Evolutionary conservation across 2,113 vertebrate genomes (phyloP).

Genomic region (Camelus bactrianus): DNA sequence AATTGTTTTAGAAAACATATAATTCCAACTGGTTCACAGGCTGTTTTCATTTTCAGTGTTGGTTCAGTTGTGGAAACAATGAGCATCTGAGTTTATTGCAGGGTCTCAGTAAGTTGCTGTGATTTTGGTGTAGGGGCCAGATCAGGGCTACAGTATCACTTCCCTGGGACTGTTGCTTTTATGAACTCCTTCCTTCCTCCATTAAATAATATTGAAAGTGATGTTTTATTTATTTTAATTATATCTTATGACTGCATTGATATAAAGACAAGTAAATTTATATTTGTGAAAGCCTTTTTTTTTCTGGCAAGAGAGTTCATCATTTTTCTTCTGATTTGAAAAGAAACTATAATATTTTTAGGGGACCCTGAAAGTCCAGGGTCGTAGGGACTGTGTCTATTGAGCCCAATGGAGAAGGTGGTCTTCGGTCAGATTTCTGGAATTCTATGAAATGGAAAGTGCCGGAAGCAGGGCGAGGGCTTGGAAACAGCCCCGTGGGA

Average conservation of each 20-base stretch:
- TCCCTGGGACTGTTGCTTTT: not conserved
- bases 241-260: not conserved
- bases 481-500: not conserved
- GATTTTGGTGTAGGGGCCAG: constrained; percentile 1
- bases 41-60: constrained; percentile 42
- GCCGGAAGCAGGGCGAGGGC: not conserved
- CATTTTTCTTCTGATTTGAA: constrained; percentile 48
- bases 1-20: constrained; percentile 31
- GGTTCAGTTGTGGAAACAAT: not conserved
- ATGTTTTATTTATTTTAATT: constrained; percentile 12
- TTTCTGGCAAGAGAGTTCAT: not conserved
- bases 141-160: not conserved
- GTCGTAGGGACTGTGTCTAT: not conserved
- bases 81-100: not conserved
- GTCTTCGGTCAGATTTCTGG: constrained; percentile 21
- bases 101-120: not conserved
- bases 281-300: not conserved
- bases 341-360: constrained; percentile 52
- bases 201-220: not conserved
- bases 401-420: constrained; percentile 3
- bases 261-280: constrained; percentile 48
- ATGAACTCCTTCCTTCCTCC: not conserved
- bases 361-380: not conserved
- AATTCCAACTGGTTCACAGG: not conserved
- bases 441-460: constrained; percentile 5